Evolutionary conservation across 2,797 vertebrate species (phyloP).

Genomic region (Hippopotamyrus pictus): DNA sequence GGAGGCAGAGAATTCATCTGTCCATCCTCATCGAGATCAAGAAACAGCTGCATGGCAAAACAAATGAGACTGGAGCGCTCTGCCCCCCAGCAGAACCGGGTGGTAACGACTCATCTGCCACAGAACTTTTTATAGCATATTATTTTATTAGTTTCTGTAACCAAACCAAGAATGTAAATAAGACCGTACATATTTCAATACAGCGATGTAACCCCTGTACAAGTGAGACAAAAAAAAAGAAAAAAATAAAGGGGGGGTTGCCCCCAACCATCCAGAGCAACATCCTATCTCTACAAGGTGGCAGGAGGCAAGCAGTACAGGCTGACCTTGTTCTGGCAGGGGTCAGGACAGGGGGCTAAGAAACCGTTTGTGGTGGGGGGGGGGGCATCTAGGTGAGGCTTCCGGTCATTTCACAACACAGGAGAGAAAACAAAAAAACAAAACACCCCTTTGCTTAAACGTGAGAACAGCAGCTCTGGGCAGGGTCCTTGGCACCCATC

Average conservation of each 20-base stretch:
- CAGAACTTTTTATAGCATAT: conserved; percentile 79
- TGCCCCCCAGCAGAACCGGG: background rate
- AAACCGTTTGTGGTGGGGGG: conserved; percentile 40
- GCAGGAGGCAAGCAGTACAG: conserved; percentile 67
- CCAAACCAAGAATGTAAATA: conserved; percentile 99
- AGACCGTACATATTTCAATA: conserved; percentile 99
- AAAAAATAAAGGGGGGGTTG: conserved; percentile 42
- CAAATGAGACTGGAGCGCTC: background rate
- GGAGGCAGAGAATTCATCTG: background rate
- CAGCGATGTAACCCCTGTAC: conserved; percentile 98
- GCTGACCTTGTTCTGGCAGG: conserved; percentile 44
- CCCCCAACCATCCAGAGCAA: conserved; percentile 53
- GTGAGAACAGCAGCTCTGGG: conserved; percentile 37
- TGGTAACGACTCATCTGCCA: conserved; percentile 15
- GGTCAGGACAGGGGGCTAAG: conserved; percentile 48
- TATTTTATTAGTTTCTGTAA: conserved; percentile 99
- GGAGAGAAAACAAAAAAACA: background rate
- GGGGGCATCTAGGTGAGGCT: conserved; percentile 49
- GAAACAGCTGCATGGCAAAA: background rate
- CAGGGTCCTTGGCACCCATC: conserved; percentile 30
- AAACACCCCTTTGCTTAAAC: conserved; percentile 50
- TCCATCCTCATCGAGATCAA: background rate
- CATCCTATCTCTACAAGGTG: conserved; percentile 68
- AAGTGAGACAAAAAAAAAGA: conserved; percentile 78
- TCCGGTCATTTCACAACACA: conserved; percentile 43